phyloP scores from a whole-genome alignment of 2,113 vertebrate genomes.

The Psephotus haematonotus region DNA sequence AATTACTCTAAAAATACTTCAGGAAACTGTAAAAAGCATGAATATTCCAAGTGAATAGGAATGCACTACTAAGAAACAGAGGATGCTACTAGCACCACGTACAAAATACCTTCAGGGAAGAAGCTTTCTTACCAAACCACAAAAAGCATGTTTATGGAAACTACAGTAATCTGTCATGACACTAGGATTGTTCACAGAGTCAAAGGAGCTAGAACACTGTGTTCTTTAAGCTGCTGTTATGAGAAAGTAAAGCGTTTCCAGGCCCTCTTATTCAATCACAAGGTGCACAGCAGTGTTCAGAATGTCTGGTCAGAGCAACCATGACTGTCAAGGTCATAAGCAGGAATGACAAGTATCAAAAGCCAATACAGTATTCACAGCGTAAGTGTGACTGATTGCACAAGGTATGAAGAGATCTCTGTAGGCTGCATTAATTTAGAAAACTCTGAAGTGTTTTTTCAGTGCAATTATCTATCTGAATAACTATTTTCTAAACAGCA shows the following conservation, averaged over 20 bases:
- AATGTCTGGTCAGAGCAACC: neutral
- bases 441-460: neutral
- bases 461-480: neutral
- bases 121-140: constrained; percentile 33
- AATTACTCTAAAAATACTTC: neutral
- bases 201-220: constrained; percentile 23
- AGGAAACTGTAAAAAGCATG: neutral
- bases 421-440: neutral
- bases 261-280: neutral
- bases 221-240: constrained; percentile 10
- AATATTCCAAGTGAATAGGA: neutral
- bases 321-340: neutral
- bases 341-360: neutral
- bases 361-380: neutral
- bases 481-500: neutral
- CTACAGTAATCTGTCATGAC: constrained; percentile 11
- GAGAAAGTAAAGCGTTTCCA: neutral
- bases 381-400: neutral
- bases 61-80: neutral
- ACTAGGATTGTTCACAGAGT: constrained; percentile 6
- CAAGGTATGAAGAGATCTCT: neutral
- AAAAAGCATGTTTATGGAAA: constrained; percentile 47
- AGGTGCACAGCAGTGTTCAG: neutral
- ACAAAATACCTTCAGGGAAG: constrained; percentile 20
- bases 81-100: neutral